Base-by-base conservation (phyloP, 92 coral and sea anemone genomes). In the Palythoa grandiflora region DNA sequence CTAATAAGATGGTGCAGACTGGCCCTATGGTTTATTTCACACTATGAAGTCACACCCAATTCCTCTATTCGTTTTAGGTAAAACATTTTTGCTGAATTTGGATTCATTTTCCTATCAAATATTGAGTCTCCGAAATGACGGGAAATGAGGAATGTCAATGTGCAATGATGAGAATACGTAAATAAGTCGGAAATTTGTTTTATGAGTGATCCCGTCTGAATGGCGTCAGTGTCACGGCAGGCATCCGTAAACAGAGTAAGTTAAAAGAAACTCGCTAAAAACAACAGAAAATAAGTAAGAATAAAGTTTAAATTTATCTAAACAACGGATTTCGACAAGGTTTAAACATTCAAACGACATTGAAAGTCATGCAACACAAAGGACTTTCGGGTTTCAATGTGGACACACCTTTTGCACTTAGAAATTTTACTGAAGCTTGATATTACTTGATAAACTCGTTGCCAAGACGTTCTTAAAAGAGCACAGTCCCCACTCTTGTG, bases 161-260 rank as follows among this genome's bases (percentile, higher is more conserved):
- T 10, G 75, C 74, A 28, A 51, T 81, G 60, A 5, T 16, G 47
- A 65, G 37, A 81, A 81, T 52, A 40, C 44, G 52, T 60, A 81
- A 65, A 38, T 61, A 61, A 79, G 73, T 19, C 75, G 75, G 75
- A 66, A 81, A 68, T 81, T 66, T 81, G 8, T 66, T 66, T 81
- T 66, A 65, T 63, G 36, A 66, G 75, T 20, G 59, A 16, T 9
- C 86, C 52, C 75, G 75, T 68, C 75, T 68, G 12, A 5, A 14
- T 81, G 86, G 61, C 86, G 84, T 79, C 83, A 35, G 11, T 48
- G 50, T 35, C 84, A 79, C 53, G 38, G 39, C 44, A 38, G 17
- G 38, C 51, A 66, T 39, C 63, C 66, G 17, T n/a, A 81, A 36
- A 35, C 15, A 35, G n/a, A 9, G 0, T 60, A 17, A 19, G 35